A percentile compares a stretch with the other conserved stretches of the same genome.
phyloP scores from a whole-genome alignment of 1,140 invertebrate species.

The Pseudoatta argentina region DNA sequence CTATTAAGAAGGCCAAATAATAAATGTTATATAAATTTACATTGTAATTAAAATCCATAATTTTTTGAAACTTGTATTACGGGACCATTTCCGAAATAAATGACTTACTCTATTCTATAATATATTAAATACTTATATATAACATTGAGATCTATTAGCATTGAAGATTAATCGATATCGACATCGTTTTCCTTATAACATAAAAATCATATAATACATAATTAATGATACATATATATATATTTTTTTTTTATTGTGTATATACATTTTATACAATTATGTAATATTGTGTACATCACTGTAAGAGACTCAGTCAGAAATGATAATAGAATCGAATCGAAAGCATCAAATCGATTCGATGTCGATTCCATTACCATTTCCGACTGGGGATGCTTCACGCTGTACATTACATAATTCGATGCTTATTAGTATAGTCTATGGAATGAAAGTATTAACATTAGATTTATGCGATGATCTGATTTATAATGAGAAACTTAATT shows the following conservation, averaged over 20 bases:
- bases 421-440: neutral
- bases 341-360: too few relatives aligned
- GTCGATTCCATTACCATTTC: too few relatives aligned
- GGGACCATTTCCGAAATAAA: neutral
- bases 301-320: neutral
- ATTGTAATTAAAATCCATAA: neutral
- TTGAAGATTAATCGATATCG: neutral
- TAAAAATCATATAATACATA: neutral
- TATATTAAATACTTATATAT: neutral
- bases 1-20: neutral
- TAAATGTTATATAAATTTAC: neutral
- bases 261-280: too few relatives aligned
- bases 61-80: neutral
- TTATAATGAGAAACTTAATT: constrained; percentile 27
- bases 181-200: neutral
- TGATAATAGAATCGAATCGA: too few relatives aligned
- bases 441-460: neutral
- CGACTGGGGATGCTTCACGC: neutral
- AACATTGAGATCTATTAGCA: neutral
- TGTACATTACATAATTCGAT: constrained; percentile 52
- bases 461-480: neutral
- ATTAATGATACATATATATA: neutral
- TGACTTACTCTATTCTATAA: neutral
- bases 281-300: constrained; percentile 6
- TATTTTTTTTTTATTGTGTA: neutral